Conservation (phyloP, 2,797 vertebrate species). For the Capromys pilorides region DNA sequence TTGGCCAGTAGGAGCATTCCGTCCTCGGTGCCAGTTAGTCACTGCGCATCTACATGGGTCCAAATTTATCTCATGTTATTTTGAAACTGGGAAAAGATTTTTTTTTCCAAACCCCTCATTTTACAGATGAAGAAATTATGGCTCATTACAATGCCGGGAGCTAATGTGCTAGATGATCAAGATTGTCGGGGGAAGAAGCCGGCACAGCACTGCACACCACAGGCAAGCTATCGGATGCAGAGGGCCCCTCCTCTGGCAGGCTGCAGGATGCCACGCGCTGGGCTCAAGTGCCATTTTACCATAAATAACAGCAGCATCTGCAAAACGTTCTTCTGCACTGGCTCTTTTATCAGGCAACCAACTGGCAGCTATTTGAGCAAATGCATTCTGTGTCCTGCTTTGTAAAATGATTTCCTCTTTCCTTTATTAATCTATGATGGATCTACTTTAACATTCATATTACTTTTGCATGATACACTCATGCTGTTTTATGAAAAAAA, state of each 20-base stretch:
- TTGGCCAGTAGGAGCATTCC: slow-evolving; percentile 20
- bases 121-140: slow-evolving; percentile 38
- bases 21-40: background rate
- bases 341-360: slow-evolving; percentile 54
- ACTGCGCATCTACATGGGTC: background rate
- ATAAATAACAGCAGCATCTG: background rate
- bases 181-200: background rate
- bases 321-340: background rate
- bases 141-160: background rate
- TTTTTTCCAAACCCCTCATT: background rate
- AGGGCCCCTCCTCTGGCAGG: background rate
- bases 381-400: slow-evolving; percentile 72
- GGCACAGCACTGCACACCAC: background rate
- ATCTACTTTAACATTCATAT: slow-evolving; percentile 71
- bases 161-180: slow-evolving; percentile 10
- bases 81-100: slow-evolving; percentile 38
- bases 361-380: slow-evolving; percentile 66
- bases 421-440: slow-evolving; percentile 74
- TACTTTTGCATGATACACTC: slow-evolving; percentile 70
- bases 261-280: background rate
- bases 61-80: slow-evolving; percentile 34
- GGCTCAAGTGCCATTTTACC: background rate
- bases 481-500: slow-evolving; percentile 73
- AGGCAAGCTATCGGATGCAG: background rate
- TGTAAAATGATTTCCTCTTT: slow-evolving; percentile 73